These are phyloP conservation scores for Dallia pectoralis DNA, from an alignment of 2,797 vertebrate species.

Conservation along the genomic window DNA sequence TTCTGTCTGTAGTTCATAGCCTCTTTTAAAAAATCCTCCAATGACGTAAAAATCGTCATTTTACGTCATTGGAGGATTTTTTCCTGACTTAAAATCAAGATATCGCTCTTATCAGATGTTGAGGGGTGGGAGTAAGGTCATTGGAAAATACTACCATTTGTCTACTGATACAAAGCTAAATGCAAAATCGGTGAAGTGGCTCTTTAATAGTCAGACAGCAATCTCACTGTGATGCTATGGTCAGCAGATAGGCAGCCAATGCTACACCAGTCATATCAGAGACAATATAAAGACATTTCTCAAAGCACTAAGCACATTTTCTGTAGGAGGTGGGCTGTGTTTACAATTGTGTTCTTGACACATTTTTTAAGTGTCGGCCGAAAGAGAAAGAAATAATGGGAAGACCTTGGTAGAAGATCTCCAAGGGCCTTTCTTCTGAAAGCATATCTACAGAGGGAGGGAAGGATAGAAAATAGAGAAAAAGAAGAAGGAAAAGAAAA, in stretches of 20 bases:
- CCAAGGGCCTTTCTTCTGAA: constrained; percentile 52
- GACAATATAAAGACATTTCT: constrained; percentile 50
- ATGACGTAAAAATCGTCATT: no score
- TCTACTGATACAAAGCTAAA: no score
- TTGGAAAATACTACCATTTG: no score
- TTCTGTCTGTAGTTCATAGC: no score
- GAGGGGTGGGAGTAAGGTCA: no score
- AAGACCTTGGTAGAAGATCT: constrained; percentile 45
- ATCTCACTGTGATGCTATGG: constrained; percentile 46
- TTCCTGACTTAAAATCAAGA: no score
- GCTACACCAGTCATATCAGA: constrained; percentile 67
- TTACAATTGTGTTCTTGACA: constrained; percentile 8
- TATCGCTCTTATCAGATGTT: no score
- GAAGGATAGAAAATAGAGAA: constrained; percentile 14
- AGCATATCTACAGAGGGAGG: constrained; percentile 60
- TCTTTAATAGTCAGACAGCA: constrained; percentile 49
- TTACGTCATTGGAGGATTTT: no score
- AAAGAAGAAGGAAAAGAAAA: constrained; percentile 33
- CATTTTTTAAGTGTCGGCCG: not conserved
- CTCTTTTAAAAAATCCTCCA: no score
- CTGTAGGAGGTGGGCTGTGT: constrained; percentile 29
- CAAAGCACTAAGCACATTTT: constrained; percentile 37
- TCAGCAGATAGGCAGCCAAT: constrained; percentile 44
- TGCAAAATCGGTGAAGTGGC: no score
- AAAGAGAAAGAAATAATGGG: constrained; percentile 13